Base-by-base conservation (phyloP, 1,140 invertebrate species). In the Drosophila ananassae region DNA sequence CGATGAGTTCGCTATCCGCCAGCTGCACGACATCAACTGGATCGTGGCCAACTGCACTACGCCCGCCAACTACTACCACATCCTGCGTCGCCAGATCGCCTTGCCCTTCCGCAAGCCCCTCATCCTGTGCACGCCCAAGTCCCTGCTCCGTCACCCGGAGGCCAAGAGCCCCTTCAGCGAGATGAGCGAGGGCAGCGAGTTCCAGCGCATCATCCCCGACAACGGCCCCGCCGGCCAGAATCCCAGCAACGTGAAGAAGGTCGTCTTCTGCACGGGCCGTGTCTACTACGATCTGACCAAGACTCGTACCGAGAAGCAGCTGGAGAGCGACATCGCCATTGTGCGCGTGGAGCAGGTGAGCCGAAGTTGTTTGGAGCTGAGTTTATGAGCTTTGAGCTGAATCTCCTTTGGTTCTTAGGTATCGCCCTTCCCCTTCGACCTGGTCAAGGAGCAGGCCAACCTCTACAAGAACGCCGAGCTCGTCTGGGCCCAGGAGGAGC, bases 101-200 rank as follows among this genome's bases (percentile, higher is more conserved):
- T 92, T 99, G 61, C 98, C 98, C 0, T 99, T 99, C 95, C 95
- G 98, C 69, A 99, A 99, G 93, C 98, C 98, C 1, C 94, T 99
- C 47, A 96, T 99, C 79, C 92, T 99, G 9, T 98, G 99, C 96
- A 98, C 98, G 48, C 99, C 99, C 37, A 99, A 99, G 93, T 98
- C 97, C 22, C 93, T 99, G 75, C 94, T 99, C 61, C 95, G 99
- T 79, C 97, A 99, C 92, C 98, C 98, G 1, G 96, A 99, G 92
- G 98, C 97, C 25, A 96, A 96, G 79, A 99, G 98, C 44, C 97
- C 95, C 46, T 98, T 99, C 92, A 97, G 99, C 92, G 95, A 98
- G 30, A 99, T 99, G 97, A 93, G 93, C 39, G 96, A 97, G 52
- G 94, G 95, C 54, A 97, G 96, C 12, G 93, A 95, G 73, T 97